Conservation (phyloP, 2,113 vertebrate species). For the Neogobius melanostomus region DNA sequence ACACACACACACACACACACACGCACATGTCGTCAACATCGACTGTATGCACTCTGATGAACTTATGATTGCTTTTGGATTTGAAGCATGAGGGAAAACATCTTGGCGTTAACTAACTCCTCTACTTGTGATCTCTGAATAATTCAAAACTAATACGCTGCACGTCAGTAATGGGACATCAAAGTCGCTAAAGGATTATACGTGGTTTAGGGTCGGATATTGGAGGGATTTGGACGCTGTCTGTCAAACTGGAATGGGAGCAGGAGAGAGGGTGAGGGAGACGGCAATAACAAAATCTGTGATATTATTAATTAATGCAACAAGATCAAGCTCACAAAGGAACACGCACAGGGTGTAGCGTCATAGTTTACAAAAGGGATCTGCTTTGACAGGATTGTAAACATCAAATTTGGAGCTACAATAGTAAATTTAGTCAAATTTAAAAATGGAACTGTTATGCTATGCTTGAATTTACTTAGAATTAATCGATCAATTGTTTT, state of each 20-base stretch:
- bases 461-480: too few species aligned
- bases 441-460: too few species aligned
- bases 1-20: too few species aligned
- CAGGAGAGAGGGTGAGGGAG: not conserved
- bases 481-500: too few species aligned
- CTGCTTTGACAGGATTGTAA: not conserved
- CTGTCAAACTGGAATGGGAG: conserved; percentile 1
- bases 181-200: conserved; percentile 4
- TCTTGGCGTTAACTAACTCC: conserved; percentile 2
- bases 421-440: too few species aligned
- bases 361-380: not conserved
- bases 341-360: not conserved
- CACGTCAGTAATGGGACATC: not conserved
- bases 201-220: not conserved
- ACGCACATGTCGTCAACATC: not conserved
- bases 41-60: not conserved
- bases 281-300: not conserved
- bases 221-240: conserved; percentile 9
- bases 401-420: not conserved
- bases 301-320: not conserved
- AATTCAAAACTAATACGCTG: not conserved
- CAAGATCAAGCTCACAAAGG: not conserved
- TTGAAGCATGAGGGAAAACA: not conserved
- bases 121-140: conserved; percentile 3
- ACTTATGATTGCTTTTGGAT: not conserved